A percentile compares a stretch with the other conserved stretches of the same genome.
phyloP scores from a whole-genome alignment of 1,140 invertebrate genomes.

The Drosophila watanabei region DNA sequence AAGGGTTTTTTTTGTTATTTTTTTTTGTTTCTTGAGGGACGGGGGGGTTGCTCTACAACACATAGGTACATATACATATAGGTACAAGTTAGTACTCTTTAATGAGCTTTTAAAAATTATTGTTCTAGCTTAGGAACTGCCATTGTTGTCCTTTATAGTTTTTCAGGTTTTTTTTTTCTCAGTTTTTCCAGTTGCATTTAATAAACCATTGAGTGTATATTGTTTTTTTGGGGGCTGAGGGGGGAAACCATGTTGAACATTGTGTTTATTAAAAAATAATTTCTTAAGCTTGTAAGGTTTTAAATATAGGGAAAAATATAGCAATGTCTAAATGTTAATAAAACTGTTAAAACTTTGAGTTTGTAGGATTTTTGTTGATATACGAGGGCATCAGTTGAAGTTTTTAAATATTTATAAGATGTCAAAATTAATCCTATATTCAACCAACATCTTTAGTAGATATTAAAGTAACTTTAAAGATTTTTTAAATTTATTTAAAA shows the following conservation, averaged over 20 bases:
- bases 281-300: background rate
- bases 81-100: conserved; percentile 47
- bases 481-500: background rate
- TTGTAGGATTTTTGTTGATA: background rate
- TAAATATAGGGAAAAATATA: background rate
- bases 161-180: conserved; percentile 20
- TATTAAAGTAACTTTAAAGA: no score
- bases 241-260: conserved; percentile 25
- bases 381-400: background rate
- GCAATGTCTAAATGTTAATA: background rate
- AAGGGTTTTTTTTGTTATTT: conserved; percentile 3
- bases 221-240: background rate
- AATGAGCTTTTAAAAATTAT: conserved; percentile 72
- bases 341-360: background rate
- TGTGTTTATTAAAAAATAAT: background rate
- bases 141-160: conserved; percentile 57
- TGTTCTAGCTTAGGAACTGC: conserved; percentile 77
- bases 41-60: conserved; percentile 43
- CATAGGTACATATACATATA: conserved; percentile 57
- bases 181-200: conserved; percentile 40
- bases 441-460: background rate
- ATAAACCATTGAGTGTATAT: conserved; percentile 53
- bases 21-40: conserved; percentile 31
- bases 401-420: background rate
- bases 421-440: background rate